Evolutionary conservation across 2,113 vertebrate genomes (phyloP).

Genomic region (Platichthys stellatus): DNA sequence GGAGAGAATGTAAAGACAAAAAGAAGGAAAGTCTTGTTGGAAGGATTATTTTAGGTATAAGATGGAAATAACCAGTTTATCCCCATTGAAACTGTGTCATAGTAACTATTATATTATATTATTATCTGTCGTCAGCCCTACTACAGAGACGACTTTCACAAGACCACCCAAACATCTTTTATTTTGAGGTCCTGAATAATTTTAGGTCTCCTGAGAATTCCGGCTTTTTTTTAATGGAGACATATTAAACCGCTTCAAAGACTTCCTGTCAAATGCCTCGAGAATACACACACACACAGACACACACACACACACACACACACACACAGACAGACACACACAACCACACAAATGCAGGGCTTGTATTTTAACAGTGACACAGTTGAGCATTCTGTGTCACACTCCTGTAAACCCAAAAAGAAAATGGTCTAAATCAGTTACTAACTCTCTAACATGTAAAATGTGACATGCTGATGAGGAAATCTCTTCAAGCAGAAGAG

Average conservation of each 20-base stretch:
- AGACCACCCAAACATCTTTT: neutral
- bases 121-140: neutral
- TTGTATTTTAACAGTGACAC: neutral
- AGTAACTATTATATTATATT: neutral
- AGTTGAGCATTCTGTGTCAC: neutral
- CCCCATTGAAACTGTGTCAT: neutral
- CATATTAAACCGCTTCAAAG: slow-evolving; percentile 13
- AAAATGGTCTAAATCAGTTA: neutral
- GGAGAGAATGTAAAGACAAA: slow-evolving; percentile 6
- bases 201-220: slow-evolving; percentile 1
- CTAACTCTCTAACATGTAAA: neutral
- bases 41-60: slow-evolving; percentile 1
- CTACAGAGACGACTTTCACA: no score
- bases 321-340: neutral
- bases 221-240: slow-evolving; percentile 12
- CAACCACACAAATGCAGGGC: neutral
- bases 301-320: neutral
- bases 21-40: neutral
- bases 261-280: neutral
- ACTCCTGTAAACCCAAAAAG: neutral
- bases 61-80: neutral
- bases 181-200: neutral
- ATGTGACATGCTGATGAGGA: neutral
- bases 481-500: neutral
- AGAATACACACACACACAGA: neutral